Conservation (phyloP, 2,888 invertebrate genomes). For the Lomographa bimaculata region DNA sequence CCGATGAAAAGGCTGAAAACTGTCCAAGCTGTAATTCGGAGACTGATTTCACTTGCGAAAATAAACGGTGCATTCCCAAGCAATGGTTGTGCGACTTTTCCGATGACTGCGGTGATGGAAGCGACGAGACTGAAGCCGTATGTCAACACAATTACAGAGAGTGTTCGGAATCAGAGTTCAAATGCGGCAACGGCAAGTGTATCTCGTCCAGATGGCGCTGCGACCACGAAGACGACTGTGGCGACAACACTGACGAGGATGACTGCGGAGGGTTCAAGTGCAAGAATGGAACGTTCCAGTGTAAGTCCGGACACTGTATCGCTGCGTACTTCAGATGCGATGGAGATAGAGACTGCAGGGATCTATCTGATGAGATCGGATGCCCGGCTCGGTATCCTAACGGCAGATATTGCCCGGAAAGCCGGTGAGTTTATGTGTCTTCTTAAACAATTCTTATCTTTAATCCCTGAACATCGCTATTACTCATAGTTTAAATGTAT, state of each 20-base stretch:
- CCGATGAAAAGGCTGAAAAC: constrained; percentile 95
- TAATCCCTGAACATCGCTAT: background rate
- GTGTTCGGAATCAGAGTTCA: constrained; percentile 97
- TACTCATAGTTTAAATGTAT: too few species aligned
- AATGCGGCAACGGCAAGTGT: constrained; percentile 94
- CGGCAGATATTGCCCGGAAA: constrained; percentile 94
- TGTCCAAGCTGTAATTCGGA: constrained; percentile 94
- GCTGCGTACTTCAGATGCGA: constrained; percentile 94
- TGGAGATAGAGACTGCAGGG: constrained; percentile 94
- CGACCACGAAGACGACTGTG: constrained; percentile 98
- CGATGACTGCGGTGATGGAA: constrained; percentile 97
- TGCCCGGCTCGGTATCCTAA: constrained; percentile 95
- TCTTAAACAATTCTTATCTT: too few species aligned
- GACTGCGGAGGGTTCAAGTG: constrained; percentile 93
- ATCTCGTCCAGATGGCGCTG: constrained; percentile 97
- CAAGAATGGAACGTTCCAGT: constrained; percentile 96
- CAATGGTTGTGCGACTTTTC: constrained; percentile 98
- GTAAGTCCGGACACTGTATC: constrained; percentile 96
- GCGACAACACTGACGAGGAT: constrained; percentile 95
- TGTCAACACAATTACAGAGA: constrained; percentile 93
- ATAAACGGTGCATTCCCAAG: constrained; percentile 94
- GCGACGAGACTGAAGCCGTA: constrained; percentile 92
- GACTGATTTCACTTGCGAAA: constrained; percentile 96
- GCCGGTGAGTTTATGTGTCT: constrained; percentile 65
- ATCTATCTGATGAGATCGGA: constrained; percentile 94